Evolutionary conservation across 2,797 vertebrate species (phyloP).

Genomic region (Oophaga sylvatica): DNA sequence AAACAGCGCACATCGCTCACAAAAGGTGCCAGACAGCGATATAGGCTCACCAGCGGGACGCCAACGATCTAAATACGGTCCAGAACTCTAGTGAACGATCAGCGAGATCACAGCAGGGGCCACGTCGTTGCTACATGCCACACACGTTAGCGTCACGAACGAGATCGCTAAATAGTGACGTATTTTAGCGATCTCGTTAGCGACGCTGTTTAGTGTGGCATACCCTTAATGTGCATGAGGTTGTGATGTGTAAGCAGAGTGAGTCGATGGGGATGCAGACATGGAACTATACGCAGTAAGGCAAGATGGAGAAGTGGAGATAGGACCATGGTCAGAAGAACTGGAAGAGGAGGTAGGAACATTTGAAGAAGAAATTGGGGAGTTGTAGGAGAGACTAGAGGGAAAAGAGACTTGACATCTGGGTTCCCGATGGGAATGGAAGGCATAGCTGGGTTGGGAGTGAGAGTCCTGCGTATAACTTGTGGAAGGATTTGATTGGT

Average conservation of each 20-base stretch:
- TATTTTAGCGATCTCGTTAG: too few species aligned
- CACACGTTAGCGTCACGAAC: too few species aligned
- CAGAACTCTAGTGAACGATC: too few species aligned
- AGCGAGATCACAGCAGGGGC: too few species aligned
- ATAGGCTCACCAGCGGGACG: too few species aligned
- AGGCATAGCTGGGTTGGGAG: conserved; percentile 1
- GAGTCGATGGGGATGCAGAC: background rate
- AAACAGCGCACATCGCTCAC: too few species aligned
- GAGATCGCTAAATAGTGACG: too few species aligned
- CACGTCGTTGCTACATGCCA: too few species aligned
- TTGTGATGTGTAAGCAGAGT: background rate
- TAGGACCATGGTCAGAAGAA: background rate
- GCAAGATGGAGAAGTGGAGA: background rate
- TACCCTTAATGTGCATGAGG: background rate
- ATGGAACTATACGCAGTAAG: background rate
- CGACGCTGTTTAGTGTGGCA: too few species aligned
- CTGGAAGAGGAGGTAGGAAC: background rate
- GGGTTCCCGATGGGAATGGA: background rate
- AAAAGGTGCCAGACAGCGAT: too few species aligned
- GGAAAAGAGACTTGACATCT: background rate
- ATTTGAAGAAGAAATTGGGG: background rate
- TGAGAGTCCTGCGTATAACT: background rate
- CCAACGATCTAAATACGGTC: too few species aligned
- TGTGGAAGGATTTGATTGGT: background rate
- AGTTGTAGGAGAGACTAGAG: background rate